phyloP scores from a whole-genome alignment of 1,140 invertebrate species.

The Eciton burchellii region DNA sequence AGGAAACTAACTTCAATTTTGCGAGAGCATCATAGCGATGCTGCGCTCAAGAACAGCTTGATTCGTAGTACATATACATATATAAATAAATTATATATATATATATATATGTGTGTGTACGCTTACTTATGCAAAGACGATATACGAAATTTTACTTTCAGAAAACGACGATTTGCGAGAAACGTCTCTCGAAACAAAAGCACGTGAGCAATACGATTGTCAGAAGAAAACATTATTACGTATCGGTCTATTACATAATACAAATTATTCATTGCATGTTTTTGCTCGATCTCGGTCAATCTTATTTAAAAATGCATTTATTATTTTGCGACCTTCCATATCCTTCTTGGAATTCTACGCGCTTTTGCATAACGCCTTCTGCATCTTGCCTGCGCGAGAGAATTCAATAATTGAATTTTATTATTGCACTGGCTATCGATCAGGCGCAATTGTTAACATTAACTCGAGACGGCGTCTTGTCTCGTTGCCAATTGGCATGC shows the following conservation, averaged over 20 bases:
- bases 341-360: not conserved
- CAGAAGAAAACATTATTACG: conserved; percentile 11
- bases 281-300: not conserved
- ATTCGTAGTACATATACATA: not conserved
- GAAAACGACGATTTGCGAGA: too few relatives aligned
- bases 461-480: conserved; percentile 20
- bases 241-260: not conserved
- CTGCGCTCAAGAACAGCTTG: too few relatives aligned
- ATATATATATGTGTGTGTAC: too few relatives aligned
- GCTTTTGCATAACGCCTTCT: not conserved
- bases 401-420: conserved; percentile 23
- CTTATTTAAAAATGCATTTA: not conserved
- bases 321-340: not conserved
- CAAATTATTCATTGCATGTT: conserved; percentile 43
- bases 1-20: not conserved
- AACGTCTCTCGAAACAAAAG: too few relatives aligned
- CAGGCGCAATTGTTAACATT: conserved; percentile 40
- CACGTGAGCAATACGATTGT: too few relatives aligned
- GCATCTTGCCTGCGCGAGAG: not conserved
- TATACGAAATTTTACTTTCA: too few relatives aligned
- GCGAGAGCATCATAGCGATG: too few relatives aligned
- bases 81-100: too few relatives aligned
- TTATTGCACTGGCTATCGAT: conserved; percentile 14
- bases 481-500: conserved; percentile 48
- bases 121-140: too few relatives aligned